Evolutionary conservation across 2,797 vertebrate species (phyloP).

Genomic region (Taeniopygia guttata): DNA sequence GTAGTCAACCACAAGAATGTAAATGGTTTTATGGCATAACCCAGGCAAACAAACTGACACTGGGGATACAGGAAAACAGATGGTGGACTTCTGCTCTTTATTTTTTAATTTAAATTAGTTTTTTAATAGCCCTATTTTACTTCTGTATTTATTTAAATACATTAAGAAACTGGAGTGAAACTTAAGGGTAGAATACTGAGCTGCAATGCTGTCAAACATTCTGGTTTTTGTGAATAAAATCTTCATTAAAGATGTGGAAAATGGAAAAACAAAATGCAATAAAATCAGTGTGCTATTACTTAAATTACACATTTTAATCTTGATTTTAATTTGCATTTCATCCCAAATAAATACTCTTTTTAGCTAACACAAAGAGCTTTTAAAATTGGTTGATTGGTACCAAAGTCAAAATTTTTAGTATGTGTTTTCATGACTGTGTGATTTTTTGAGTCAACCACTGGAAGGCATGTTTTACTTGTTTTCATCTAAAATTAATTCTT

Average conservation of each 20-base stretch:
- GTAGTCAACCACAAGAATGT: not conserved
- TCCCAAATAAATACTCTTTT: not conserved
- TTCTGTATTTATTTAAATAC: not conserved
- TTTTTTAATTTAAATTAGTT: not conserved
- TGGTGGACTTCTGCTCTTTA: not conserved
- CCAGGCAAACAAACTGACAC: not conserved
- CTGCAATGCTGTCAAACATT: not conserved
- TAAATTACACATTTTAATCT: not conserved
- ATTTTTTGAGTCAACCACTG: not conserved
- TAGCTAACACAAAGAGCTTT: not conserved
- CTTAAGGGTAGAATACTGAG: not conserved
- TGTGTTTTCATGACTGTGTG: not conserved
- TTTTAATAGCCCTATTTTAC: not conserved
- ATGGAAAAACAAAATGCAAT: not conserved
- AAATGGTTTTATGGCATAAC: not conserved
- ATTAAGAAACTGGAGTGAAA: not conserved
- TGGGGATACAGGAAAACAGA: not conserved
- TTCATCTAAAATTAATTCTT: not conserved
- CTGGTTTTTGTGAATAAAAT: not conserved
- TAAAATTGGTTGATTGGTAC: not conserved
- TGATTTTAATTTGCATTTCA: not conserved
- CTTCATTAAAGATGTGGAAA: not conserved
- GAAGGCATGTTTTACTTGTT: not conserved
- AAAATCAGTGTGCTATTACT: not conserved
- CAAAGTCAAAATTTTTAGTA: not conserved